These are phyloP conservation scores for Aepyceros melampus DNA, from an alignment of 2,113 vertebrate species.

Conservation along the genomic window DNA sequence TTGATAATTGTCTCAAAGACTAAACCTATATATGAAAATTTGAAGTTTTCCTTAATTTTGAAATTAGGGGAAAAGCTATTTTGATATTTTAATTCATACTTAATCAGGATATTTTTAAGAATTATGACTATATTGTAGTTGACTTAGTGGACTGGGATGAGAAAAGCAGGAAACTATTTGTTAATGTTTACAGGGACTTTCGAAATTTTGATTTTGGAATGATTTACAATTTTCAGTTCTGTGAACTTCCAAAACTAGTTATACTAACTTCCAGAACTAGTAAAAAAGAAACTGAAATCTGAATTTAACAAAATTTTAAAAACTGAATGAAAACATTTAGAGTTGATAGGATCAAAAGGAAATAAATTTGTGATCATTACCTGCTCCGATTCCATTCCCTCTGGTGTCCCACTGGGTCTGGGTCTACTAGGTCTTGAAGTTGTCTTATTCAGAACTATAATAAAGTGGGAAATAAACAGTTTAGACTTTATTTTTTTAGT, in stretches of 20 bases:
- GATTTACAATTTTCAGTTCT: background rate
- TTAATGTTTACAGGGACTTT: background rate
- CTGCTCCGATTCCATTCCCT: slow-evolving; percentile 41
- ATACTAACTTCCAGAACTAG: background rate
- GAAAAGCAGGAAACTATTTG: slow-evolving; percentile 14
- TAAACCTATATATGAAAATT: background rate
- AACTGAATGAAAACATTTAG: background rate
- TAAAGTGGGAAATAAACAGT: background rate
- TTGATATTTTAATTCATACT: slow-evolving; percentile 12
- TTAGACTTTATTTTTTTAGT: background rate
- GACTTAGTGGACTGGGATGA: background rate
- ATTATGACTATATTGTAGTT: background rate
- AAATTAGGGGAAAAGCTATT: background rate
- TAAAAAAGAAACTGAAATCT: background rate
- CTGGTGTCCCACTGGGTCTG: slow-evolving; percentile 21
- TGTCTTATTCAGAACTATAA: slow-evolving; percentile 55
- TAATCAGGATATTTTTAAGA: background rate
- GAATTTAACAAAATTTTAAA: slow-evolving; percentile 16
- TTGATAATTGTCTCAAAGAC: background rate
- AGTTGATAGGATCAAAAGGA: slow-evolving; percentile 6
- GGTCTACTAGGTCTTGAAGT: slow-evolving; percentile 21
- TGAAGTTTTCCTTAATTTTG: background rate
- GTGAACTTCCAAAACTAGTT: slow-evolving; percentile 4
- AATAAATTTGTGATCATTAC: slow-evolving; percentile 30
- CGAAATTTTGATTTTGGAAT: slow-evolving; percentile 30